Evolutionary conservation across 1,140 invertebrate species (phyloP).

Genomic region (Eciton burchellii): DNA sequence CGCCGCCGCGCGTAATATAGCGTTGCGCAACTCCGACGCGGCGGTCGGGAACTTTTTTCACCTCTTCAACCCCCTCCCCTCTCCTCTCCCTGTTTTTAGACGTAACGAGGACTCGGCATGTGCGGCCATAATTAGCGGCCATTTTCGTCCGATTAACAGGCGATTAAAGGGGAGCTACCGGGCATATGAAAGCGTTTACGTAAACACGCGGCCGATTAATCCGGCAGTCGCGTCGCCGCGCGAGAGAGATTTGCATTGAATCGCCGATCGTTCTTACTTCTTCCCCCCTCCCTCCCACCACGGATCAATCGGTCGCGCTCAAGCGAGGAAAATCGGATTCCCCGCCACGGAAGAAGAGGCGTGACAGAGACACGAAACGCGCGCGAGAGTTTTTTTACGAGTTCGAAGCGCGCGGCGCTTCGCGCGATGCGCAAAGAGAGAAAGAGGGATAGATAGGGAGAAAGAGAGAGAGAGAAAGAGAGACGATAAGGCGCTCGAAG

Average conservation of each 20-base stretch:
- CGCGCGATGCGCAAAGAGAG: background rate
- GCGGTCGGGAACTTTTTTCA: slow-evolving; percentile 8
- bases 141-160: background rate
- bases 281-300: no score
- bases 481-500: background rate
- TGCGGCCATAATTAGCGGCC: background rate
- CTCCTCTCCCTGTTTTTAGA: slow-evolving; percentile 24
- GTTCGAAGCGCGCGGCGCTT: background rate
- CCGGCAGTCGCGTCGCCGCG: background rate
- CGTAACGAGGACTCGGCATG: background rate
- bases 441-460: background rate
- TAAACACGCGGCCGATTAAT: background rate
- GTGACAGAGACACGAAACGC: no score
- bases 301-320: no score
- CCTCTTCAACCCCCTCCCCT: no score
- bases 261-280: no score
- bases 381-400: no score
- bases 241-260: no score
- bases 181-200: background rate
- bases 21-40: slow-evolving; percentile 14
- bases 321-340: no score
- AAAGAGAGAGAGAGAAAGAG: background rate
- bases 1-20: no score
- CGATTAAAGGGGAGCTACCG: background rate
- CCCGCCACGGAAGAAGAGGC: no score